A percentile compares a stretch with the other conserved stretches of the same genome.
Evolutionary conservation across 2,113 vertebrate genomes (phyloP).

Genomic region (Albula glossodonta): DNA sequence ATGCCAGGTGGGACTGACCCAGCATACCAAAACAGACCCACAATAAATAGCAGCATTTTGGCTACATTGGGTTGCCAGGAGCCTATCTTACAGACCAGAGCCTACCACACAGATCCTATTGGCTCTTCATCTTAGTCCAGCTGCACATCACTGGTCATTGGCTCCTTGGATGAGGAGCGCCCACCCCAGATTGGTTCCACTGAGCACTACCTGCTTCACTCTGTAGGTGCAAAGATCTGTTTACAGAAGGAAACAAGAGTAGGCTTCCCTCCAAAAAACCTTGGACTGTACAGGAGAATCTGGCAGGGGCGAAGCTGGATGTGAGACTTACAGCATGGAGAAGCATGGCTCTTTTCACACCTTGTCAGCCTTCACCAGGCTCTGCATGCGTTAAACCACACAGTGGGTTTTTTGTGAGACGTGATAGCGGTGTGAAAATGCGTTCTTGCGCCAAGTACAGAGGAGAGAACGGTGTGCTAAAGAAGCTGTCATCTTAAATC

Average conservation of each 20-base stretch:
- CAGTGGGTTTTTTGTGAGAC: conserved; percentile 36
- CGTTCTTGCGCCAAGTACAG: conserved; percentile 28
- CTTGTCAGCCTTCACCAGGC: conserved; percentile 59
- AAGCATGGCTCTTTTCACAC: conserved; percentile 70
- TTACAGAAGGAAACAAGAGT: neutral
- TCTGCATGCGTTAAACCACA: conserved; percentile 44
- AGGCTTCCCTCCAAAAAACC: neutral
- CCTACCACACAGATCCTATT: neutral
- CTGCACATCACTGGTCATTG: neutral
- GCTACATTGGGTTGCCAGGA: too few species aligned
- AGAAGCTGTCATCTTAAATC: conserved; percentile 37
- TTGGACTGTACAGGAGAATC: conserved; percentile 41
- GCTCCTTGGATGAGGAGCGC: neutral
- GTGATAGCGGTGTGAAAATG: conserved; percentile 29
- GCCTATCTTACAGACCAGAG: too few species aligned
- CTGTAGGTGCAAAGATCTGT: neutral
- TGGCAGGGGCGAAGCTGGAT: conserved; percentile 61
- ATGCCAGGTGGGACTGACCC: neutral
- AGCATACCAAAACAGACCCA: neutral
- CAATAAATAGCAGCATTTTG: neutral
- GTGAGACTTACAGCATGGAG: conserved; percentile 59
- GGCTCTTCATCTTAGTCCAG: neutral
- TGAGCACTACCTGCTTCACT: neutral
- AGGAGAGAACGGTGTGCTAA: conserved; percentile 30
- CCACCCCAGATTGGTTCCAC: neutral